These are phyloP conservation scores for Pyralis farinalis DNA, from an alignment of 2,888 invertebrate species.

Conservation along the genomic window DNA sequence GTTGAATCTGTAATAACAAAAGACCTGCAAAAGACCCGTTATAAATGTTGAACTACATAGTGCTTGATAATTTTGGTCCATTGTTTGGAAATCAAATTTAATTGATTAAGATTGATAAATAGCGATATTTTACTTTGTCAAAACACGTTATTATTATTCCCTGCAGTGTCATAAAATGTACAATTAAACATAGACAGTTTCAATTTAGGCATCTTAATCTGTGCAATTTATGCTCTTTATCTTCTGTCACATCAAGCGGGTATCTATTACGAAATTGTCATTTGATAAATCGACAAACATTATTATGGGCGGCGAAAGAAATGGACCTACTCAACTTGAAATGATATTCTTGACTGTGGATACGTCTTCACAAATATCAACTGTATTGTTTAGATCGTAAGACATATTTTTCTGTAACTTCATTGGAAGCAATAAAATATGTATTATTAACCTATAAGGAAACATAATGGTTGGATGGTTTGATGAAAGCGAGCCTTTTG, in stretches of 20 bases:
- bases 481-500: constrained; percentile 60
- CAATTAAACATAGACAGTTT: constrained; percentile 13
- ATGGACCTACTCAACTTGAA: constrained; percentile 69
- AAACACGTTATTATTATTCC: too few relatives aligned
- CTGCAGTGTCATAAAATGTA: not conserved
- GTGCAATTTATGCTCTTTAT: constrained; percentile 58
- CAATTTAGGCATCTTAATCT: constrained; percentile 23
- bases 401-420: constrained; percentile 28
- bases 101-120: too few relatives aligned
- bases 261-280: constrained; percentile 80
- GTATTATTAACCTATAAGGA: constrained; percentile 63
- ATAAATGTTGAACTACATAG: too few relatives aligned
- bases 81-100: too few relatives aligned
- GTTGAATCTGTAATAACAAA: too few relatives aligned
- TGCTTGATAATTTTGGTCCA: too few relatives aligned
- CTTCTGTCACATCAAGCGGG: constrained; percentile 66
- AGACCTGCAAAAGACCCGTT: too few relatives aligned
- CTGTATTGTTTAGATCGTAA: constrained; percentile 31
- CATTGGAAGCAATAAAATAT: constrained; percentile 42
- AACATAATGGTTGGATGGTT: constrained; percentile 58
- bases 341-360: constrained; percentile 39
- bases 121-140: too few relatives aligned
- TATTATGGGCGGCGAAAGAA: constrained; percentile 76
- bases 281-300: constrained; percentile 79
- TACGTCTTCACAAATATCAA: constrained; percentile 26